Evolutionary conservation across 2,888 invertebrate genomes (phyloP), one percentile per base, ranked within the genome.

Genomic region (Eupsilia transversa): DNA sequence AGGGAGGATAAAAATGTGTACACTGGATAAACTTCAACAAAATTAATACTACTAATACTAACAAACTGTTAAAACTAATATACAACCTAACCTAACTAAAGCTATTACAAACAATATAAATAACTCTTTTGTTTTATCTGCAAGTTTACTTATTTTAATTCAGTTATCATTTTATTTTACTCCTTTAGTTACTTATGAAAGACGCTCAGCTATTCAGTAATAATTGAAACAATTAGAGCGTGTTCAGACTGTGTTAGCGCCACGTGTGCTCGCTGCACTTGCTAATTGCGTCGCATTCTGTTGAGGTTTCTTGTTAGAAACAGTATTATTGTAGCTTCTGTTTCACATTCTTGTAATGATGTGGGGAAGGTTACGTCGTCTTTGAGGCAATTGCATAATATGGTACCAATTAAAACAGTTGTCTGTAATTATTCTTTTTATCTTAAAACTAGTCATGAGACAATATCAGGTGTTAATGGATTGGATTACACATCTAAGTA

Each of bases 231-330:
- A 68, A 52, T 82, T 59, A 78, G 23, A 17, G 43, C 54, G 35
- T 2, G 65, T 73, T 43, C 60, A 66, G 38, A 63, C n/a, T n/a
- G 46, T n/a, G 59, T 20, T 23, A 60, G 59, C 60, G 23, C 12
- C 23, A 3, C 63, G 63, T 30, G 49, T 57, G 46, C 46, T 33
- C 60, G 33, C 43, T 77, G 63, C 61, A 59, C 41, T 61, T 12
- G 79, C 60, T 74, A 71, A 70, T 79, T 83, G 65, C 46, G 65
- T 61, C 43, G 33, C 70, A n/a, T 46, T 79, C 59, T 56, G 27
- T 30, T 56, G 70, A 20, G 52, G 60, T 68, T 65, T 54, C 67
- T 68, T 65, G 56, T 54, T 41, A 60, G 52, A 27, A 52, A 59
- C 35, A n/a, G 20, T 57, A 10, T 12, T 59, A 65, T 41, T 56